Evolutionary conservation across 2,797 vertebrate genomes (phyloP), one percentile per base, ranked within the genome.

Genomic region (Gouania willdenowi): DNA sequence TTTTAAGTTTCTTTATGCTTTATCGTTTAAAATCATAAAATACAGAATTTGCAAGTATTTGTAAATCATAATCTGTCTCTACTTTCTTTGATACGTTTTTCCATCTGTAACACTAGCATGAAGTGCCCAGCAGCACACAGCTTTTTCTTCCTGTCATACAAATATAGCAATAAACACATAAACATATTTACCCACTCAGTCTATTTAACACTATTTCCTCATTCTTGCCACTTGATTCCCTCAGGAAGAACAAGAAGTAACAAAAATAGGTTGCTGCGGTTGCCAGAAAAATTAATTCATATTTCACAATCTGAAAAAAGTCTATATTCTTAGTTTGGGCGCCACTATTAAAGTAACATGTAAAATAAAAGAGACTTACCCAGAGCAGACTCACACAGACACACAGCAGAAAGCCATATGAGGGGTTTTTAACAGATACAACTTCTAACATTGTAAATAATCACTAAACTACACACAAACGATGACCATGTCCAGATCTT

Each of bases 301-400:
- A 29, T 65, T 58, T 46, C 53, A 52, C 6, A 31, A 51, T 41
- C 20, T 33, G 13, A 35, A 50, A n/a, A 71, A 51, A 42, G 4
- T 52, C 50, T 52, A 43, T 12, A 2, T 27, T 38, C 1, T 3
- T 31, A 4, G 19, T 20, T 6, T 6, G 19, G 19, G 4, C 20
- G 6, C 6, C 1, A 20, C 19, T 4, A 0, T 27, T 2, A 8
- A 22, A 26, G 1, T 24, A 39, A 25, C 15, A 2, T 27, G 34
- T 6, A 24, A 15, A 19, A 8, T 2, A 2, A 11, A 4, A 1
- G 4, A 29, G 4, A 71, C 86, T 87, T 82, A 89, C 88, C 85
- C 49, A 63, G 3, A 80, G 36, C 2, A 48, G 60, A 59, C 14
- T 45, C 21, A 71, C 34, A 45, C 41, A 65, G 39, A 80, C 18